These are phyloP conservation scores for Tringa solitaria DNA, from an alignment of 2,113 vertebrate species.

Conservation along the genomic window DNA sequence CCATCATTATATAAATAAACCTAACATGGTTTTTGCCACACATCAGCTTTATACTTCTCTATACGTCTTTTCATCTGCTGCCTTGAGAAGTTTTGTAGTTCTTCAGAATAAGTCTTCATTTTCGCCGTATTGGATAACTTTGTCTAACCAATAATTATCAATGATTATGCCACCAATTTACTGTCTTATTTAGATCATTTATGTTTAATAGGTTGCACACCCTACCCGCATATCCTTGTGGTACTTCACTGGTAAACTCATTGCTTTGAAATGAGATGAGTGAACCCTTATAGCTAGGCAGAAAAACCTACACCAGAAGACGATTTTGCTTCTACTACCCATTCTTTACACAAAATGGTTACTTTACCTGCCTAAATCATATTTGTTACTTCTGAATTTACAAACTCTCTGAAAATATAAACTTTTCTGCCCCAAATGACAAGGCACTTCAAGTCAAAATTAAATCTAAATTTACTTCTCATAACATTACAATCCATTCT, in stretches of 20 bases:
- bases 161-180: not conserved
- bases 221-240: not conserved
- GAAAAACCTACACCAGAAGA: not conserved
- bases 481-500: not conserved
- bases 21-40: not conserved
- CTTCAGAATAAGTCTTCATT: not conserved
- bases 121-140: not conserved
- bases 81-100: not conserved
- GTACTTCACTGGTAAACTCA: not conserved
- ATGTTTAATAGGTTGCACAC: not conserved
- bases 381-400: not conserved
- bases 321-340: not conserved
- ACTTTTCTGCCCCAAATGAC: not conserved
- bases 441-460: not conserved
- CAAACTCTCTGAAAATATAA: not conserved
- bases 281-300: not conserved
- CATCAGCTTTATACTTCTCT: not conserved
- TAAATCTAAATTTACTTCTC: not conserved
- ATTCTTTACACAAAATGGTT: not conserved
- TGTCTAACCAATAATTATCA: not conserved
- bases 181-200: not conserved
- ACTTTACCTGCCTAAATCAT: rapidly evolving
- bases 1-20: not conserved
- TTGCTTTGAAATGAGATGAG: not conserved
- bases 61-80: not conserved